A percentile compares a stretch with the other conserved stretches of the same genome.
Evolutionary conservation across 2,113 vertebrate species (phyloP).

Genomic region (Trogon surrucura): DNA sequence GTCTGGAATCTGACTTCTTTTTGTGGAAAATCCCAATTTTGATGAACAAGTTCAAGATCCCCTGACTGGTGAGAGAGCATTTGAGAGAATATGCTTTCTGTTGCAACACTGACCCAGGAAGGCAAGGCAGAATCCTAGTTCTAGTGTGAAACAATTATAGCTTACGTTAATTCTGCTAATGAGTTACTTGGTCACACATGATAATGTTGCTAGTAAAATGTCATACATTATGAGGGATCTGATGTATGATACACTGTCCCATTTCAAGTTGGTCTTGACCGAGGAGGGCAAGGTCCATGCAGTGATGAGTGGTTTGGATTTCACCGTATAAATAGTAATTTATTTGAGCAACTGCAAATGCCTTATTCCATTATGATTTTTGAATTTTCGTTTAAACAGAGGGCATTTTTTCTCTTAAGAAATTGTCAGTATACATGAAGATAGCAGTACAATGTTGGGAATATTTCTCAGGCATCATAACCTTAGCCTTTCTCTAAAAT

Average conservation of each 20-base stretch:
- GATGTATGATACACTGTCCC: neutral
- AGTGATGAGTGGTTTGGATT: neutral
- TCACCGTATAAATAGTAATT: neutral
- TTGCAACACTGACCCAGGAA: neutral
- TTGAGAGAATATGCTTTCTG: neutral
- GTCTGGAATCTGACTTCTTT: neutral
- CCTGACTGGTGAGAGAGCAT: neutral
- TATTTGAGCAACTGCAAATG: neutral
- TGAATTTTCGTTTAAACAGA: neutral
- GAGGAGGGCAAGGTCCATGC: neutral
- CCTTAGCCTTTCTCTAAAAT: neutral
- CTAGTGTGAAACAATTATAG: neutral
- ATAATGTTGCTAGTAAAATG: neutral
- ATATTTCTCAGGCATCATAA: neutral
- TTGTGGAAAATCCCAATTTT: neutral
- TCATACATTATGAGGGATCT: neutral
- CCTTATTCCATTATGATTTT: neutral
- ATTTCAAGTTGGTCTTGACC: neutral
- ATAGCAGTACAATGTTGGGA: neutral
- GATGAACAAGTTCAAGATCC: neutral
- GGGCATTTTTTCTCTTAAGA: neutral
- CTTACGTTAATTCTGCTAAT: neutral
- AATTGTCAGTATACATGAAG: neutral
- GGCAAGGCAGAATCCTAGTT: neutral
- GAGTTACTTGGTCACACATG: neutral